phyloP scores from a whole-genome alignment of 2,797 vertebrate genomes.

The Coregonus sp. region DNA sequence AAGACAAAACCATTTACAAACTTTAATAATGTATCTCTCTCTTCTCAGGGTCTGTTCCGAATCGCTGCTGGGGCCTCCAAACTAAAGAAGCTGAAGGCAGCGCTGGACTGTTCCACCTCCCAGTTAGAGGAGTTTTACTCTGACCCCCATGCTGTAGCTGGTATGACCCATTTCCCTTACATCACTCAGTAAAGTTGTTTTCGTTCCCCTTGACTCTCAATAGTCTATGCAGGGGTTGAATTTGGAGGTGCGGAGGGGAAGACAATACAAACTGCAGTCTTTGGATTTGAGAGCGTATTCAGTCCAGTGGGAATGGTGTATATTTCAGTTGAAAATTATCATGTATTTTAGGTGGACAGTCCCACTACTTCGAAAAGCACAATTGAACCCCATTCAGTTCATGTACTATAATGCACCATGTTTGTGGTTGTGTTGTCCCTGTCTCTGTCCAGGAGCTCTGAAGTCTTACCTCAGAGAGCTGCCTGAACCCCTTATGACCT shows the following conservation, averaged over 20 bases:
- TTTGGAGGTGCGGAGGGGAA: background rate
- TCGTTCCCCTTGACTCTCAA: background rate
- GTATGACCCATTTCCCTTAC: conserved; percentile 62
- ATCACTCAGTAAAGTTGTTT: background rate
- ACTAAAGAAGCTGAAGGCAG: conserved; percentile 96
- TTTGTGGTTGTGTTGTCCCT: conserved; percentile 1
- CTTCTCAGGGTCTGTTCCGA: conserved; percentile 89
- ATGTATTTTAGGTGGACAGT: background rate
- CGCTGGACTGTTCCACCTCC: conserved; percentile 94
- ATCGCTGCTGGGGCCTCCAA: conserved; percentile 97
- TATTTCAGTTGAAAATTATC: background rate
- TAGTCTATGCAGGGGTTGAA: background rate
- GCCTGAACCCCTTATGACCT: conserved; percentile 95
- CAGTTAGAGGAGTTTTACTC: conserved; percentile 97
- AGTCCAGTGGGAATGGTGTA: background rate
- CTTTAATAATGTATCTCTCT: background rate
- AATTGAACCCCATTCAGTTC: background rate
- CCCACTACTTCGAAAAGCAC: background rate
- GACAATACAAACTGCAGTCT: conserved; percentile 5
- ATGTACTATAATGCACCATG: conserved; percentile 7
- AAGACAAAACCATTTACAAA: no score
- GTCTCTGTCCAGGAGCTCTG: conserved; percentile 84
- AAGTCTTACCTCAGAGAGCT: conserved; percentile 97
- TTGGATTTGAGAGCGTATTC: background rate
- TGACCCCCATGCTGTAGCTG: conserved; percentile 96